These are phyloP conservation scores for Holocentrus rufus DNA, from an alignment of 2,797 vertebrate species.

Conservation along the genomic window DNA sequence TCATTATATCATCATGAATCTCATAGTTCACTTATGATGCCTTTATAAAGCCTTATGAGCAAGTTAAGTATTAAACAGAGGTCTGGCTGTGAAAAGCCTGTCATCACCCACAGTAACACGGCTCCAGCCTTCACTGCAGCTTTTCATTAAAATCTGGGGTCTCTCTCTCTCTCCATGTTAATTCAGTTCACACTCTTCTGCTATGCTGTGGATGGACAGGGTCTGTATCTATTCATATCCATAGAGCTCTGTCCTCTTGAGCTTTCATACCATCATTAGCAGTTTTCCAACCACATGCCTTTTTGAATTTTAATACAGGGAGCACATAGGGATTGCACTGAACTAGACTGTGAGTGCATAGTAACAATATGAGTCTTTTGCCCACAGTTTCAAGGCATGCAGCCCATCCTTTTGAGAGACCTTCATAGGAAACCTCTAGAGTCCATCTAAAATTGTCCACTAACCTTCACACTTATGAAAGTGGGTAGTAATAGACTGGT, in stretches of 20 bases:
- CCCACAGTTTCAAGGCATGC: too few species aligned
- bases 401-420: neutral
- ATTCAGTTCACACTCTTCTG: neutral
- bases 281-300: neutral
- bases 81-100: neutral
- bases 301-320: conserved; percentile 2
- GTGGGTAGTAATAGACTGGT: neutral
- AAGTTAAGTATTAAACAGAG: neutral
- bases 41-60: neutral
- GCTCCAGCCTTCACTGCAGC: neutral
- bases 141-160: conserved; percentile 1
- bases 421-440: neutral
- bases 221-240: conserved; percentile 13
- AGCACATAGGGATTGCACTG: neutral
- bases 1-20: too few species aligned
- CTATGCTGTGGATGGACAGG: neutral
- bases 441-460: neutral
- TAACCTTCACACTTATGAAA: neutral
- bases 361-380: neutral
- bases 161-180: too few species aligned
- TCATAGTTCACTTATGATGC: neutral
- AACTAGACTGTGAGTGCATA: neutral
- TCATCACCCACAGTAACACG: neutral
- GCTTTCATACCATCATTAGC: conserved; percentile 17
- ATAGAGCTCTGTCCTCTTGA: conserved; percentile 1